These are phyloP conservation scores for Cynopterus sphinx DNA, from an alignment of 2,797 vertebrate species.

Conservation along the genomic window DNA sequence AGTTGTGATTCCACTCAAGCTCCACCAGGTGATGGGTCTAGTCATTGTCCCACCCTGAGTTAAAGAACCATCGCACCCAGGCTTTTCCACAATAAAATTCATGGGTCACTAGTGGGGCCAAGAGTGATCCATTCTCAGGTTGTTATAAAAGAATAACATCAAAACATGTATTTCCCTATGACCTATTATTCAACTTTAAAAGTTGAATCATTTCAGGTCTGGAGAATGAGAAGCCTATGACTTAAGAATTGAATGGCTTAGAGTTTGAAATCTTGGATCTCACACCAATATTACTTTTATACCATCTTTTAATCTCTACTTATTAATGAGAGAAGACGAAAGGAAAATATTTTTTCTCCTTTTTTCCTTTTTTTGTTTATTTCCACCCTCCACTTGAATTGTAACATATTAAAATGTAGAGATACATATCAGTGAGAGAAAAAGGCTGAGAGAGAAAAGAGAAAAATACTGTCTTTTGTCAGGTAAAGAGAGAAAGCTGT, in stretches of 20 bases:
- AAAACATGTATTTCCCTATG: neutral
- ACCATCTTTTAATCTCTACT: neutral
- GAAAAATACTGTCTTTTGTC: neutral
- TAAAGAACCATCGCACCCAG: neutral
- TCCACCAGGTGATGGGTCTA: constrained; percentile 90
- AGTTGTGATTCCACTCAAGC: constrained; percentile 91
- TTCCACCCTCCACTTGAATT: neutral
- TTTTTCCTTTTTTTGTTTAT: neutral
- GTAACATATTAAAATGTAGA: neutral
- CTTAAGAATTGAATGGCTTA: neutral
- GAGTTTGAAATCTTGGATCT: neutral
- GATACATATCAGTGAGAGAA: neutral
- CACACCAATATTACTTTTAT: neutral
- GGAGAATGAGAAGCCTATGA: neutral
- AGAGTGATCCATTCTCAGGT: neutral
- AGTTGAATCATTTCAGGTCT: neutral
- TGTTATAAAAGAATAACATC: neutral
- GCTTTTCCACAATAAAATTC: neutral
- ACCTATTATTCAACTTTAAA: neutral
- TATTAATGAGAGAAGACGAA: neutral
- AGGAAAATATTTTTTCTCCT: neutral
- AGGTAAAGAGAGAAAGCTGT: neutral
- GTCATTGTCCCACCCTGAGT: neutral
- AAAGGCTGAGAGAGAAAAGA: neutral
- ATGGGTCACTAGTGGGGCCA: neutral